phyloP scores from a whole-genome alignment of 2,888 invertebrate species.

The Blastobasis lacticolella region DNA sequence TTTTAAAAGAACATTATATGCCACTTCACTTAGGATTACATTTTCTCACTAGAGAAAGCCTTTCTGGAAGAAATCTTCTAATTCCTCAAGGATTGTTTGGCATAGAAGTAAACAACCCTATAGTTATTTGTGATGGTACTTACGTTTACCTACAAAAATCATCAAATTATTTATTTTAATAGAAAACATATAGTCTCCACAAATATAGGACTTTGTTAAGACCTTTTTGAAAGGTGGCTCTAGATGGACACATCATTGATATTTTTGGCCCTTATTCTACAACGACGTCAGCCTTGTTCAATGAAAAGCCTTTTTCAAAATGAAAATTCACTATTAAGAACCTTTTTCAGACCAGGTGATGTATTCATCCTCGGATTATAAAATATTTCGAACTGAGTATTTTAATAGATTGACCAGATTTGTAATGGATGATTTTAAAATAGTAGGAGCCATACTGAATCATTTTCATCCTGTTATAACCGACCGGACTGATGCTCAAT shows the following conservation, averaged over 20 bases:
- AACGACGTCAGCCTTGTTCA: constrained; percentile 10
- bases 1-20: no score
- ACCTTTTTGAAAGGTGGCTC: constrained; percentile 6
- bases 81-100: no score
- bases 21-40: no score
- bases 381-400: constrained; percentile 14
- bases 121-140: no score
- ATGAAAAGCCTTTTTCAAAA: constrained; percentile 9
- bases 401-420: constrained; percentile 8
- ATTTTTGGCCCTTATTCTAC: constrained; percentile 11
- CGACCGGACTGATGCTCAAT: constrained; percentile 8
- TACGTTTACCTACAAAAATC: no score
- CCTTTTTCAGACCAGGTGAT: constrained; percentile 10
- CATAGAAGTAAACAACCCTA: no score
- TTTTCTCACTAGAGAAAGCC: no score
- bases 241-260: constrained; percentile 11
- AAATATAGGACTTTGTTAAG: constrained; percentile 12
- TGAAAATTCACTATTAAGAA: constrained; percentile 4
- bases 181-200: constrained; percentile 9
- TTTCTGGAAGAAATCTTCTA: no score
- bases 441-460: constrained; percentile 15
- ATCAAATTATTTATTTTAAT: constrained; percentile 12
- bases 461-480: constrained; percentile 7
- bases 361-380: constrained; percentile 13
- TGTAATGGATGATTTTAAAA: constrained; percentile 10